phyloP scores from a whole-genome alignment of 2,888 invertebrate genomes.

The Morpho achilles region DNA sequence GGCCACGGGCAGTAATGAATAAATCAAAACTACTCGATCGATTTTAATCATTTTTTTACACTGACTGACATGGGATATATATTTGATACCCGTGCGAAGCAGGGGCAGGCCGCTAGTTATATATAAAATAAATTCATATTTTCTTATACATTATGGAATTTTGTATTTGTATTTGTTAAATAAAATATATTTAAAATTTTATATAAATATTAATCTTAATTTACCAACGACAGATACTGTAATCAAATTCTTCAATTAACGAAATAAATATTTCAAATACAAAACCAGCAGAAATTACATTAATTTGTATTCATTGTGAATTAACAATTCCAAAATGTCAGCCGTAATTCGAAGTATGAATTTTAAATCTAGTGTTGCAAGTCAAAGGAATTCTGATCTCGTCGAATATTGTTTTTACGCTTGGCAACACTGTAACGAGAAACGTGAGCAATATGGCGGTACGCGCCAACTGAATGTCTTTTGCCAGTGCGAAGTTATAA shows the following conservation, averaged over 20 bases:
- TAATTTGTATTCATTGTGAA: conserved; percentile 8
- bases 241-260: not conserved
- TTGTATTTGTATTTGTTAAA: too few relatives aligned
- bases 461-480: conserved; percentile 12
- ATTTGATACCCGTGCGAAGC: too few relatives aligned
- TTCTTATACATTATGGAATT: too few relatives aligned
- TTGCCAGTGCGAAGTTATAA: conserved; percentile 18
- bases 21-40: too few relatives aligned
- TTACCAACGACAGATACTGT: too few relatives aligned
- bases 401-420: conserved; percentile 71
- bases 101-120: too few relatives aligned
- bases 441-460: conserved; percentile 36
- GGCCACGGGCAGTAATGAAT: too few relatives aligned
- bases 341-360: conserved; percentile 18
- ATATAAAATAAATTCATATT: too few relatives aligned
- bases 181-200: too few relatives aligned
- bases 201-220: too few relatives aligned
- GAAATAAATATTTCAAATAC: conserved; percentile 3
- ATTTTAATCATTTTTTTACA: too few relatives aligned
- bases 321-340: conserved; percentile 14
- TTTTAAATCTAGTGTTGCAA: conserved; percentile 38
- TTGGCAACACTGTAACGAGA: conserved; percentile 64
- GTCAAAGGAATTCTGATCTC: conserved; percentile 63
- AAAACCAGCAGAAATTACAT: conserved; percentile 4
- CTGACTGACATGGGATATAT: too few relatives aligned